phyloP scores from a whole-genome alignment of 1,140 invertebrate species.

The Atta colombica region DNA sequence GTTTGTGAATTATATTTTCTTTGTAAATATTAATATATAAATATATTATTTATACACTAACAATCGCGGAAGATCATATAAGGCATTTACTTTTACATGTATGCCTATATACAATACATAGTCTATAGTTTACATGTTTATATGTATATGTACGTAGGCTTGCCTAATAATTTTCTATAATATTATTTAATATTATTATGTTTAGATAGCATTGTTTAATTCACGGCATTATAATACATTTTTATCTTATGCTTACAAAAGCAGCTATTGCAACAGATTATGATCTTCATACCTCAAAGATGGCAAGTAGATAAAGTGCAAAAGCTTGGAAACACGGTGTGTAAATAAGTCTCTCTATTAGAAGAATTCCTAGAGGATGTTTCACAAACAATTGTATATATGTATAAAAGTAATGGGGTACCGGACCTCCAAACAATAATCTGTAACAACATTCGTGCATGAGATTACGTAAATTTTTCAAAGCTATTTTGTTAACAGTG shows the following conservation, averaged over 20 bases:
- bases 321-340: conserved; percentile 90
- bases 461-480: conserved; percentile 1
- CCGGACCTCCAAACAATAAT: conserved; percentile 90
- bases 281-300: conserved; percentile 88
- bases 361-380: conserved; percentile 86
- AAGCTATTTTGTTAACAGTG: conserved; percentile 19
- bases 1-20: no score
- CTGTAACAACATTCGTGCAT: conserved; percentile 82
- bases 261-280: conserved; percentile 2
- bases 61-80: no score
- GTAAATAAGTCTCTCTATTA: conserved; percentile 90
- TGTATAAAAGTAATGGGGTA: conserved; percentile 91
- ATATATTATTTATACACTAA: no score
- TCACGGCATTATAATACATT: background rate
- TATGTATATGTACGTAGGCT: no score
- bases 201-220: background rate
- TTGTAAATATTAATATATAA: no score
- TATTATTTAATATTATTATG: background rate
- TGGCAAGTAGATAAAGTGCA: conserved; percentile 89
- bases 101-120: no score
- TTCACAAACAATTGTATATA: conserved; percentile 85
- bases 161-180: conserved; percentile 2
- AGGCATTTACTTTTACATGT: no score
- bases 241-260: background rate
- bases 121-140: no score